These are phyloP conservation scores for Drosophila limbata DNA, from an alignment of 2,888 invertebrate species.

Conservation along the genomic window DNA sequence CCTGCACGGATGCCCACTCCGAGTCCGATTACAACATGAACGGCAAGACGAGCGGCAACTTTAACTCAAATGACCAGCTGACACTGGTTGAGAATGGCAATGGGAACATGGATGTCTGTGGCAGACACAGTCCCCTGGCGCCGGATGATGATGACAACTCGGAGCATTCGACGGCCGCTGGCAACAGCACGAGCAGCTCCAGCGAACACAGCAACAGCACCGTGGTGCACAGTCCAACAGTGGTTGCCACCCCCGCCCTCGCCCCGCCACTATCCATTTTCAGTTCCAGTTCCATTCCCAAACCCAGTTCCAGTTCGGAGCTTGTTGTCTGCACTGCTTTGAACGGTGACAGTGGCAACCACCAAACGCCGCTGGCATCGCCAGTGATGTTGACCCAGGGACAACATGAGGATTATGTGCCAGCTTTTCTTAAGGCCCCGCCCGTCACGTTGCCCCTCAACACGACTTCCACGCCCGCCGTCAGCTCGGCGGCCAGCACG, in stretches of 20 bases:
- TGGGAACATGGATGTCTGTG: constrained; percentile 67
- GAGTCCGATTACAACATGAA: constrained; percentile 83
- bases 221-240: constrained; percentile 81
- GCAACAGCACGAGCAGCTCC: constrained; percentile 83
- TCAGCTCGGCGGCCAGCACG: constrained; percentile 83
- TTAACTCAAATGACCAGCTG: not conserved
- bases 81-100: constrained; percentile 72
- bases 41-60: constrained; percentile 51
- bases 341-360: constrained; percentile 33
- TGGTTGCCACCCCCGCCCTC: constrained; percentile 31
- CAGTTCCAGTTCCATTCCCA: constrained; percentile 55
- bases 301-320: constrained; percentile 58
- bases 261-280: constrained; percentile 10
- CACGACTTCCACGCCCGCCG: constrained; percentile 52
- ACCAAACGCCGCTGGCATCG: constrained; percentile 58
- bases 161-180: constrained; percentile 81
- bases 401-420: constrained; percentile 69
- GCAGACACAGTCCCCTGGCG: constrained; percentile 24
- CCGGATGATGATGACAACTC: constrained; percentile 82
- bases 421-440: constrained; percentile 75
- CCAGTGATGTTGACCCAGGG: constrained; percentile 30
- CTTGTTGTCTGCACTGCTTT: constrained; percentile 25
- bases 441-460: constrained; percentile 82
- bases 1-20: constrained; percentile 41
- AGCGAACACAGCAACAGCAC: constrained; percentile 84